Base-by-base conservation (phyloP, 2,113 vertebrate genomes). In the Nerophis ophidion region DNA sequence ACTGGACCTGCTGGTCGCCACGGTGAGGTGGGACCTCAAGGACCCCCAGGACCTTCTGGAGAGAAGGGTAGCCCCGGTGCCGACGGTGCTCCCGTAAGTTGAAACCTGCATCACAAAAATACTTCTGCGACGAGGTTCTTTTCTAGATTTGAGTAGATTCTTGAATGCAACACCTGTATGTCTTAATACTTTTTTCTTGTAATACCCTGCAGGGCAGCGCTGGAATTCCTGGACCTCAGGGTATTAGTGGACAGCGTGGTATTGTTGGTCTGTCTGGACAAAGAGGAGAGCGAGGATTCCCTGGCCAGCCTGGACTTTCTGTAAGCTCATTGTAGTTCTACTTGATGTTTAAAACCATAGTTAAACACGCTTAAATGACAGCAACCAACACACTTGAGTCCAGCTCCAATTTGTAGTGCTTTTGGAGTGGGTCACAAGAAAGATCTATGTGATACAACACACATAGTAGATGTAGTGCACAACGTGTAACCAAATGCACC, bases 231-330 rank as follows among this genome's bases (percentile, higher is more conserved):
- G 96, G 96, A 87, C 93, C 95, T 86, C 87, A 90, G 68, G 96
- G 96, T 90, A 90, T 99, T 60, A 79, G 88, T 55, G 96, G 96
- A 82, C 79, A 86, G 47, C 96, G 96, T 65, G 96, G 96, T 89
- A 93, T 96, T 6, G 94, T 97, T 1, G 96, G 96, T 79, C 93
- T 97, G 47, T 93, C 93, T 0, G 96, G 96, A 81, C 92, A 93
- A 74, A 92, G 92, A 92, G 96, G 96, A 81, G 95, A 97, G 84
- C 92, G 95, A 89, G 96, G 96, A 56, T 95, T 95, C 92, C 90
- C 93, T 0, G 96, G 96, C 19, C 87, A 93, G 68, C 86, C 91
- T 0, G 96, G 96, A 69, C 90, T 92, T 66, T 53, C 88, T 70
- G 96, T 98, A 75, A 94, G 95, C 93, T 68, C 6, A 2, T 13